A percentile compares a stretch with the other conserved stretches of the same genome.
These are phyloP conservation scores for Pomatostomus ruficeps DNA, from an alignment of 2,113 vertebrate genomes.

Conservation along the genomic window DNA sequence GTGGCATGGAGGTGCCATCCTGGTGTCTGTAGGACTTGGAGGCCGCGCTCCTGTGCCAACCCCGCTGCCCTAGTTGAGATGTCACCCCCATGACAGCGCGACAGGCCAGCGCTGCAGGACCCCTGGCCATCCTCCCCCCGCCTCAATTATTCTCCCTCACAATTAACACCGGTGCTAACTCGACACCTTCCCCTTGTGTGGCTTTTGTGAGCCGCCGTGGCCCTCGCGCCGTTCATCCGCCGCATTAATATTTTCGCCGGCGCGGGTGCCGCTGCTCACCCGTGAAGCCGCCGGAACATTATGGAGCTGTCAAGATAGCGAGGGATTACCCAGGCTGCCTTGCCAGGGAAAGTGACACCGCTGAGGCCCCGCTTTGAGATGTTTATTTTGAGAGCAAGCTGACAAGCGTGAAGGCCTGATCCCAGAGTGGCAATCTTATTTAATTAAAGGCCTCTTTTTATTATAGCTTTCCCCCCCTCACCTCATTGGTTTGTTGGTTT, in stretches of 20 bases:
- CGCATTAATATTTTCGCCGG: slow-evolving; percentile 86
- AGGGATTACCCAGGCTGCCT: slow-evolving; percentile 92
- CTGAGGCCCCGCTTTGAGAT: slow-evolving; percentile 86
- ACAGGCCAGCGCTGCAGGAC: slow-evolving; percentile 39
- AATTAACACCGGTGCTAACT: slow-evolving; percentile 81
- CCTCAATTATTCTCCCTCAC: slow-evolving; percentile 77
- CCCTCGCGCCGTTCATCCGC: slow-evolving; percentile 79
- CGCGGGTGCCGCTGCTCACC: slow-evolving; percentile 80
- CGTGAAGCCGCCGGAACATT: slow-evolving; percentile 87
- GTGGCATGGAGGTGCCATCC: not conserved
- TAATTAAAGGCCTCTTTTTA: slow-evolving; percentile 90
- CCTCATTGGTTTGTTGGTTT: not conserved
- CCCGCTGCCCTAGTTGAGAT: slow-evolving; percentile 78
- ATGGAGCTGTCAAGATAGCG: slow-evolving; percentile 95
- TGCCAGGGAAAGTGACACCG: slow-evolving; percentile 86
- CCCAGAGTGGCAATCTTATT: slow-evolving; percentile 86
- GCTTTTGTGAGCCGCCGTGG: slow-evolving; percentile 64
- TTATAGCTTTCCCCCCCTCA: slow-evolving; percentile 35
- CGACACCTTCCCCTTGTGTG: slow-evolving; percentile 79
- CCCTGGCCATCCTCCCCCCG: slow-evolving; percentile 34
- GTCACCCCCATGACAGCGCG: slow-evolving; percentile 79
- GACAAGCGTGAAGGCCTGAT: slow-evolving; percentile 95
- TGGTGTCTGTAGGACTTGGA: not conserved
- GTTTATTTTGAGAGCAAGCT: slow-evolving; percentile 95
- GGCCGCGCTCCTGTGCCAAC: not conserved